phyloP scores from a whole-genome alignment of 1,140 invertebrate genomes.

The Zophobas atratus region DNA sequence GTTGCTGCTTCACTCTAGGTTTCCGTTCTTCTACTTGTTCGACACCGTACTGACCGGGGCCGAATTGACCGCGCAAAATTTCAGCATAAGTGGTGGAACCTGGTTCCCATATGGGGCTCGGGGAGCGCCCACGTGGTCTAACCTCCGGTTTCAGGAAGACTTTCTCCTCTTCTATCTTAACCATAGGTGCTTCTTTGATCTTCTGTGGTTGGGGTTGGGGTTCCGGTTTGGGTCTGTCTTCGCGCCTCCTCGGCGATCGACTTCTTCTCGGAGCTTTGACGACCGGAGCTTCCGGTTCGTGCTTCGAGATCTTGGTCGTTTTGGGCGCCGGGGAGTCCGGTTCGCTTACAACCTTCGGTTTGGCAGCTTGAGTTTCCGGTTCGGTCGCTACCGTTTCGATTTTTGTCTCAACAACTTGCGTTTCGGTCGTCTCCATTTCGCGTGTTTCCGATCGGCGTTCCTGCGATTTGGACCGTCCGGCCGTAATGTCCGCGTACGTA shows the following conservation, averaged over 20 bases:
- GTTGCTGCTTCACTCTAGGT: conserved; percentile 2
- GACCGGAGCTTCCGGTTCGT: conserved; percentile 3
- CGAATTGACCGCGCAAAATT: conserved; percentile 75
- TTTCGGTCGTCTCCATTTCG: conserved; percentile 42
- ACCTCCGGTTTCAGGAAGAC: conserved; percentile 19
- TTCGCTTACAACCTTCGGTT: conserved; percentile 1
- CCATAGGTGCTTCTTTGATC: neutral
- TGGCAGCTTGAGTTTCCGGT: neutral
- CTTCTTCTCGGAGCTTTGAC: conserved; percentile 63
- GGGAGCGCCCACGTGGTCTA: conserved; percentile 70
- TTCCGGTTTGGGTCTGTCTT: conserved; percentile 54
- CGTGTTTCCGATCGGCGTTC: conserved; percentile 53
- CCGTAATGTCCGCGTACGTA: conserved; percentile 69
- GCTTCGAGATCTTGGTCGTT: conserved; percentile 1
- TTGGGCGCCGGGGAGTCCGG: neutral
- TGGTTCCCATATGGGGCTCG: conserved; percentile 81
- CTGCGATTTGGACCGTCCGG: conserved; percentile 59
- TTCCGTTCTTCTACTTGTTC: conserved; percentile 48
- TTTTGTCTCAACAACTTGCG: conserved; percentile 27
- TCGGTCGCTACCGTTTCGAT: conserved; percentile 22
- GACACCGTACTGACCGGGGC: conserved; percentile 48
- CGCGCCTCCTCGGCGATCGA: conserved; percentile 64
- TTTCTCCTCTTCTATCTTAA: conserved; percentile 1
- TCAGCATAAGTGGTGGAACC: conserved; percentile 84
- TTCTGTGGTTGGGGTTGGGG: conserved; percentile 11